A percentile compares a stretch with the other conserved stretches of the same genome.
These are phyloP conservation scores for Theropithecus gelada DNA, from an alignment of 2,113 vertebrate genomes.

Conservation along the genomic window DNA sequence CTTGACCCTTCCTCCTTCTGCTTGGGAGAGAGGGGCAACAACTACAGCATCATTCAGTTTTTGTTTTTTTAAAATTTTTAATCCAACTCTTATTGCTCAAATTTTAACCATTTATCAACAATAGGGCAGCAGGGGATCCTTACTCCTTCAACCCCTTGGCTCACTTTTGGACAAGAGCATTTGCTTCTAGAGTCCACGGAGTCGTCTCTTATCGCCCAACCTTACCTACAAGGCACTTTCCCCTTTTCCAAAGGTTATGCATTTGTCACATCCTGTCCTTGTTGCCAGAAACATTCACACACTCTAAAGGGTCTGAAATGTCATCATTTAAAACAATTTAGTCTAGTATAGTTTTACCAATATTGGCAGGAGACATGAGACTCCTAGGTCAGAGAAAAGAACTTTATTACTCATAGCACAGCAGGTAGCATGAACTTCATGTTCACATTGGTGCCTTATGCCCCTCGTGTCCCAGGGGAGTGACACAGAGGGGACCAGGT, in stretches of 20 bases:
- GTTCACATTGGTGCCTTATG: not conserved
- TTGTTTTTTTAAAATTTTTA: fast-evolving
- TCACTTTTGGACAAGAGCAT: not conserved
- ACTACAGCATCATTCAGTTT: not conserved
- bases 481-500: not conserved
- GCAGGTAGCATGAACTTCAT: not conserved
- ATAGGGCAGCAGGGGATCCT: fast-evolving
- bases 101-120: not conserved
- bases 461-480: no score
- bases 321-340: not conserved
- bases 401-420: not conserved
- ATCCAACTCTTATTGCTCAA: not conserved
- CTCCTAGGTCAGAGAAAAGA: not conserved
- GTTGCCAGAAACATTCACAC: not conserved
- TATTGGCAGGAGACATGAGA: not conserved
- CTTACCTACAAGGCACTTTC: not conserved
- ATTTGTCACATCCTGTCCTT: not conserved
- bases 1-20: not conserved
- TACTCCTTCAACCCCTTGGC: fast-evolving
- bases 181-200: not conserved
- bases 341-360: not conserved
- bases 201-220: not conserved
- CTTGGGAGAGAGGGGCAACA: not conserved
- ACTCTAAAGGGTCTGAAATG: not conserved
- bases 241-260: not conserved